Evolutionary conservation across 1,140 invertebrate genomes (phyloP).

Genomic region (Drosophila cardini): DNA sequence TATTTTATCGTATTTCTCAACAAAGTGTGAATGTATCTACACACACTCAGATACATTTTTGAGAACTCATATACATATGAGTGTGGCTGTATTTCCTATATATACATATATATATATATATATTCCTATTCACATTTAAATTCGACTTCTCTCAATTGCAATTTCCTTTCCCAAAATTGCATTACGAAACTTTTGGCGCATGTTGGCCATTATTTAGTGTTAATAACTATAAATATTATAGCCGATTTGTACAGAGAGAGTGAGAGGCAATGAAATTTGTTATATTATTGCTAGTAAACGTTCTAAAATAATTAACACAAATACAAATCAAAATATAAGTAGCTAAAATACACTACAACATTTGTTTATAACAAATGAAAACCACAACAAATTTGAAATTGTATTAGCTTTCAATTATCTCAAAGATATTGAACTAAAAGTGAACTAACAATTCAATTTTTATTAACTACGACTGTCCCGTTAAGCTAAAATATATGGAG

Average conservation of each 20-base stretch:
- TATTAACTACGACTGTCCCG: neutral
- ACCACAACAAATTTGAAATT: neutral
- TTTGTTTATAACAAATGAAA: constrained; percentile 14
- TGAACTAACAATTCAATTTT: constrained; percentile 7
- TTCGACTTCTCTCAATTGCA: constrained; percentile 34
- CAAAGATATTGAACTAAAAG: neutral
- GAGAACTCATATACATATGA: neutral
- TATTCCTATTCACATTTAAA: constrained; percentile 8
- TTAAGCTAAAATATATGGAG: neutral
- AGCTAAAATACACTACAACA: constrained; percentile 10
- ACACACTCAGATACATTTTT: neutral
- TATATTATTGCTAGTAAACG: constrained; percentile 36
- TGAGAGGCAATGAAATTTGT: constrained; percentile 30
- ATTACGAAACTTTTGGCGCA: constrained; percentile 58
- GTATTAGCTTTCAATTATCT: neutral
- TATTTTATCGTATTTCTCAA: constrained; percentile 45
- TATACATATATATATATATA: constrained; percentile 2
- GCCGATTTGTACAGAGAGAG: constrained; percentile 22
- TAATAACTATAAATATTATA: constrained; percentile 51
- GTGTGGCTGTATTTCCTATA: neutral
- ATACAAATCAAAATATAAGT: constrained; percentile 21
- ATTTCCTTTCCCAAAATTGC: constrained; percentile 51
- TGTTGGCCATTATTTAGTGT: constrained; percentile 57
- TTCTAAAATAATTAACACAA: constrained; percentile 50
- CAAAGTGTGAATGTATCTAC: constrained; percentile 5